Evolutionary conservation across 2,797 vertebrate genomes (phyloP), one percentile per base, ranked within the genome.

Genomic region (Anguilla megastoma): DNA sequence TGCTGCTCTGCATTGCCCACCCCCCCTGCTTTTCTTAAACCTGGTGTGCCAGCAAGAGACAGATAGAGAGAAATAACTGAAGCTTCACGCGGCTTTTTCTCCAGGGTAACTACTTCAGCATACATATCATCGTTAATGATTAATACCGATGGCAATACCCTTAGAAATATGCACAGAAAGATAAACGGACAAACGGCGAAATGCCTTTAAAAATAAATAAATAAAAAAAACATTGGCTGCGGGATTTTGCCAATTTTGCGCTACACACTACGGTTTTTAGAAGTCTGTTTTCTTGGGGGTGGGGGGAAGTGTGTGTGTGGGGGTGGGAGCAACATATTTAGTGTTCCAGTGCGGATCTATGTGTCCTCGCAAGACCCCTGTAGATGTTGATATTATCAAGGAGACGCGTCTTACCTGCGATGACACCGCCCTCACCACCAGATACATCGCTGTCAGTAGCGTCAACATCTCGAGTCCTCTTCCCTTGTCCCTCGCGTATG

Each of bases 371-470:
- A 9, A 48, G 33, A 48, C 79, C 41, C 21, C 79, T 50, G 41
- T 6, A 10, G 41, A 50, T 10, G 79, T 10, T 24, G 41, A 82
- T 50, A 27, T n/a, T 48, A 82, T 33, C 79, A 6, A 18, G 45
- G 79, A 90, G 88, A 89, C 85, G 83, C 85, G 88, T 88, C 95
- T 96, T 94, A 97, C 96, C 96, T 93, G 93, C 63, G 95, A 91
- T 84, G 93, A 95, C n/a, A 93, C 90, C 56, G 95, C 92, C 90
- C 94, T 93, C 84, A 94, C 94, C 94, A 96, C 93, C 93, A 97
- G 88, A 69, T 97, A 96, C 96, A 97, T 95, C 86, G 95, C 95
- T 0, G 96, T 94, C 88, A 97, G 90, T 89, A 96, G 85, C 30
- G 95, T 96, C 92, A 97, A 80, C 96, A 97, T 96, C 74, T 88